Evolutionary conservation across 2,888 invertebrate genomes (phyloP), one percentile per base, ranked within the genome.

Genomic region (Pandemis heparana): DNA sequence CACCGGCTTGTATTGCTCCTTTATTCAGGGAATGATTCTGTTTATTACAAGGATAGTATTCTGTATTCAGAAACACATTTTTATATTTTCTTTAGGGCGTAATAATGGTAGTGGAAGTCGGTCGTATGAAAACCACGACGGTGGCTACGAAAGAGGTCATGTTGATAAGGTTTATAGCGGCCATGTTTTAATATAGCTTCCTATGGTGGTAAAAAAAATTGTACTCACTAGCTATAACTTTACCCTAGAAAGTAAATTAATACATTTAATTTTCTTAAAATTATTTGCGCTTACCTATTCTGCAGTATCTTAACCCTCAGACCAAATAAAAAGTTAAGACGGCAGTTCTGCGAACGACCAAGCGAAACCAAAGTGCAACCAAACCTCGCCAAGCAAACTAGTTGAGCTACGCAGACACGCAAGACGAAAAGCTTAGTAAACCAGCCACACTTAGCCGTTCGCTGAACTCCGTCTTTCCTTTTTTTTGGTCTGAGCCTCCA

Each of bases 101-200:
- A 7, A 3, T 62, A 53, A 62, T 46, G 46, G 43, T 41, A 14
- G 60, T 18, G 16, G 16, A 38, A 16, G 43, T 43, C 43, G 43
- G 12, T 43, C 39, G 5, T 38, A 67, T 67, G 67, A 72, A 71
- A 72, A 59, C 32, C 41, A 12, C 41, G 39, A 18, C 23, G 62
- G 41, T 12, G n/a, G 46, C 38, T 7, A 14, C 10, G 39, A 66
- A 61, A 32, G 66, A 61, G 66, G 71, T 56, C 67, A 43, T 5
- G 61, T 32, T 32, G 66, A 66, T 71, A 53, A 67, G 62, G 61
- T 68, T 67, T 68, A 63, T 46, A 39, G 56, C 43, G 18, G 56
- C 53, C 53, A 66, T 62, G 18, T 53, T 71, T 60, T 48, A 48
- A 43, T 41, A 43, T n/a, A 48, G n/a, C 6, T 48, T 48, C 7